A percentile compares a stretch with the other conserved stretches of the same genome.
phyloP scores from a whole-genome alignment of 1,140 invertebrate genomes.

The Mya arenaria region DNA sequence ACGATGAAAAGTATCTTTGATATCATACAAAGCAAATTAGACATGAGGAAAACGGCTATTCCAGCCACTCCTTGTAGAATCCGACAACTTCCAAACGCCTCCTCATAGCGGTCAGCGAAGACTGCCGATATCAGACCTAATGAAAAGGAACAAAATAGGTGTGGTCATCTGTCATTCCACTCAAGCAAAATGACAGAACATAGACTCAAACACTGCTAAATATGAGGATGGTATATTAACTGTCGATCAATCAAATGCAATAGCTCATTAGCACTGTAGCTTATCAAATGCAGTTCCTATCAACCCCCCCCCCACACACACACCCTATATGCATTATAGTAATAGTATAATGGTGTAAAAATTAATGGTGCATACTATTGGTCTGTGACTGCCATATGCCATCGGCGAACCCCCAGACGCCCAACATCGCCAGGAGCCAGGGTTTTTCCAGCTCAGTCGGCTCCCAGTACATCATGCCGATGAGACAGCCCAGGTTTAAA shows the following conservation, averaged over 20 bases:
- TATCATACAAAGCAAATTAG: slow-evolving; percentile 63
- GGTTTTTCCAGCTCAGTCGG: slow-evolving; percentile 47
- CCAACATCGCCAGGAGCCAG: slow-evolving; percentile 63
- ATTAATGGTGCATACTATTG: too few relatives aligned
- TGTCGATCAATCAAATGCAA: not conserved
- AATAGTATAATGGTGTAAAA: too few relatives aligned
- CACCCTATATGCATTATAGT: too few relatives aligned
- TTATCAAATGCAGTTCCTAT: too few relatives aligned
- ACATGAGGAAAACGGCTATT: slow-evolving; percentile 58
- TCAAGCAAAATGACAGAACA: too few relatives aligned
- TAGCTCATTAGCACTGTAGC: too few relatives aligned
- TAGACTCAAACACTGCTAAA: too few relatives aligned
- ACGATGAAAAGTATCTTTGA: slow-evolving; percentile 64
- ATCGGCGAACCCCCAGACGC: slow-evolving; percentile 70
- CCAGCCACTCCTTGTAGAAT: slow-evolving; percentile 65
- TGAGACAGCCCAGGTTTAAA: slow-evolving; percentile 59
- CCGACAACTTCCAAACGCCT: slow-evolving; percentile 68
- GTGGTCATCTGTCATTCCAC: too few relatives aligned
- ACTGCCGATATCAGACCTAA: slow-evolving; percentile 70
- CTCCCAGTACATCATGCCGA: slow-evolving; percentile 64
- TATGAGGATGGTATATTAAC: too few relatives aligned
- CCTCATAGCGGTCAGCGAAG: slow-evolving; percentile 70
- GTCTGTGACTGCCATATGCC: slow-evolving; percentile 70
- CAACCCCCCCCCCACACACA: too few relatives aligned
- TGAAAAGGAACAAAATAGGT: too few relatives aligned